These are phyloP conservation scores for Lymantria monacha DNA, from an alignment of 2,888 invertebrate genomes.

Conservation along the genomic window DNA sequence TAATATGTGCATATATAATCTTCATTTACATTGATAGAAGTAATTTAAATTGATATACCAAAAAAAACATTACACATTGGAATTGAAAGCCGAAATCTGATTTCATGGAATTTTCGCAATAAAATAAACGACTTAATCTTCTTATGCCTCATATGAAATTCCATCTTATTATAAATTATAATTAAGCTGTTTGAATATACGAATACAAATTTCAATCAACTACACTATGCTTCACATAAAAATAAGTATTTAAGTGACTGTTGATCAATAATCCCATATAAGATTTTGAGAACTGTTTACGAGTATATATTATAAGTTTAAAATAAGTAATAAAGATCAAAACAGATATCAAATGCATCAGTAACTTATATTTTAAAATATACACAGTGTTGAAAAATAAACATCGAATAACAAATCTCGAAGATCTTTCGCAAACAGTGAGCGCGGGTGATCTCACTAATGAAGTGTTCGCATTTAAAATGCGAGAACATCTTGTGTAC, in stretches of 20 bases:
- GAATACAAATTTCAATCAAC: conserved; percentile 18
- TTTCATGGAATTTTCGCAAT: conserved; percentile 14
- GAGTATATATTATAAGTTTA: not conserved
- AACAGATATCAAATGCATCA: conserved; percentile 12
- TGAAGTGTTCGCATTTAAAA: conserved; percentile 70
- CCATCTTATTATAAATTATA: conserved; percentile 20
- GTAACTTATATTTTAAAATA: conserved; percentile 24
- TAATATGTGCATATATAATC: too few species aligned
- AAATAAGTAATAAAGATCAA: not conserved
- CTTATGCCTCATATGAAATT: conserved; percentile 17
- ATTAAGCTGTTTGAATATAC: conserved; percentile 13
- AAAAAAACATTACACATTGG: not conserved
- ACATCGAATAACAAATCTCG: conserved; percentile 47
- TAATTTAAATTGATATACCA: not conserved
- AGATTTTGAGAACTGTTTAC: conserved; percentile 1
- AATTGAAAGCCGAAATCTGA: conserved; percentile 1
- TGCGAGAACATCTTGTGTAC: conserved; percentile 56
- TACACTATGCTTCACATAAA: conserved; percentile 17
- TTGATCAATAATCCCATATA: conserved; percentile 13
- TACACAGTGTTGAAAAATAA: conserved; percentile 33
- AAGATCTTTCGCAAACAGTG: conserved; percentile 40
- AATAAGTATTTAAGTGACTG: conserved; percentile 19
- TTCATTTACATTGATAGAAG: conserved; percentile 9
- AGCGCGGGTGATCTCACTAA: conserved; percentile 67
- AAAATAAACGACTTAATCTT: conserved; percentile 20